Percentiles rank a stretch among this genome's conserved stretches.
These are phyloP conservation scores for Syngnathus typhle DNA, from an alignment of 2,113 vertebrate species.

Conservation along the genomic window DNA sequence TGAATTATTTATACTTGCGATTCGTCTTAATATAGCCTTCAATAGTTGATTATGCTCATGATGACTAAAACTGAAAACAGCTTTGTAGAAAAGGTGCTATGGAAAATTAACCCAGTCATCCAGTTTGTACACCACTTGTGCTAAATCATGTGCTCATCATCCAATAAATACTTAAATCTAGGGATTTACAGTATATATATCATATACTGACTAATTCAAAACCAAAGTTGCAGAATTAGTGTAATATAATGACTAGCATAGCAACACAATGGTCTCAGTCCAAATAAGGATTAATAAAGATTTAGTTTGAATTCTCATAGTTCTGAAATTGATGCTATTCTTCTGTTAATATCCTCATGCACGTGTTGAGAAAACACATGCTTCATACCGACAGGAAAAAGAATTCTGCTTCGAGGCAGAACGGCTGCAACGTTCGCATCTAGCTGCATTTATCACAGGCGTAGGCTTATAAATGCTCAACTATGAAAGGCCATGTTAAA, in stretches of 20 bases:
- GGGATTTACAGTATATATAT: background rate
- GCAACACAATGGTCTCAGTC: background rate
- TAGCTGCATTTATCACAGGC: slow-evolving; percentile 22
- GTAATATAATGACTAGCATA: background rate
- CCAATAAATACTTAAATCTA: background rate
- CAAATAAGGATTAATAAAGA: background rate
- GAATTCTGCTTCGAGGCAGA: slow-evolving; percentile 29
- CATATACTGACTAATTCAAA: too few relatives aligned
- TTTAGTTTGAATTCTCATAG: background rate
- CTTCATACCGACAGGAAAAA: slow-evolving; percentile 44
- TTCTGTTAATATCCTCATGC: slow-evolving; percentile 10
- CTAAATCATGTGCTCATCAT: background rate
- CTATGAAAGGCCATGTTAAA: slow-evolving; percentile 11
- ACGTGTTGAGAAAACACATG: slow-evolving; percentile 42
- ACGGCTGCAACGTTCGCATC: slow-evolving; percentile 14
- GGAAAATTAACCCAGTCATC: background rate
- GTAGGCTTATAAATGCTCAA: background rate
- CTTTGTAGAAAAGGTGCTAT: too few relatives aligned
- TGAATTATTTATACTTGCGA: slow-evolving; percentile 9
- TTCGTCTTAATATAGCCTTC: slow-evolving; percentile 22
- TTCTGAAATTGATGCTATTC: slow-evolving; percentile 13
- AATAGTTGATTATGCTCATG: slow-evolving; percentile 33
- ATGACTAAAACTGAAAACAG: slow-evolving; percentile 31
- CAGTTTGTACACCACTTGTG: background rate
- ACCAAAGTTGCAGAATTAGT: slow-evolving; percentile 3